Conservation (phyloP, 37 sponge, comb jelly and placozoan species). For the Eunapius fragilis region DNA sequence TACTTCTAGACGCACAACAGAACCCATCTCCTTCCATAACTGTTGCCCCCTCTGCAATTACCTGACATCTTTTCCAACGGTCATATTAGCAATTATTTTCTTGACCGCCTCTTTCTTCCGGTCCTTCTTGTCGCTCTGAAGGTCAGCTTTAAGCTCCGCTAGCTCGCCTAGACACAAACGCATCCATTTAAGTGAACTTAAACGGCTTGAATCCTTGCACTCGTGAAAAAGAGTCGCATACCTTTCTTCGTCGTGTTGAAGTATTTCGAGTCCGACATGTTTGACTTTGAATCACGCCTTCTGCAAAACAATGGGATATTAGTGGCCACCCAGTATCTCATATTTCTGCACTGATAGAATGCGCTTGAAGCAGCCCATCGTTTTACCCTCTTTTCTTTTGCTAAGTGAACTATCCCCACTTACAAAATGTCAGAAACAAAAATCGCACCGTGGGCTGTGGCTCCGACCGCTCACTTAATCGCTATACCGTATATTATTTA, state of each 20-base stretch:
- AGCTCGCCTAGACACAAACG: conserved; percentile 77
- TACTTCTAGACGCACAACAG: neutral
- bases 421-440: neutral
- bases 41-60: neutral
- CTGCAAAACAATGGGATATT: neutral
- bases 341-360: neutral
- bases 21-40: neutral
- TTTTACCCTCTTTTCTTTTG: neutral
- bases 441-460: neutral
- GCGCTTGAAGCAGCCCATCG: neutral
- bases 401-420: neutral
- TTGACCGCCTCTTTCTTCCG: conserved; percentile 98
- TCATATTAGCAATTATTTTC: conserved; percentile 99
- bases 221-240: conserved; percentile 9
- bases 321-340: neutral
- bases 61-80: conserved; percentile 99
- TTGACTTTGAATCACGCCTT: neutral
- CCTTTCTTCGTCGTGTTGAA: conserved; percentile 99
- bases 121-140: conserved; percentile 92
- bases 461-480: neutral
- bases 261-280: conserved; percentile 96
- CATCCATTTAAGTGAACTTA: neutral
- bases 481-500: neutral
- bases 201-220: neutral
- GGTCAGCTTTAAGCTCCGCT: conserved; percentile 94